Percentiles rank a stretch among this genome's conserved stretches.
These are phyloP conservation scores for Steinernema khuongi DNA, from an alignment of 1,140 invertebrate species.

Conservation along the genomic window DNA sequence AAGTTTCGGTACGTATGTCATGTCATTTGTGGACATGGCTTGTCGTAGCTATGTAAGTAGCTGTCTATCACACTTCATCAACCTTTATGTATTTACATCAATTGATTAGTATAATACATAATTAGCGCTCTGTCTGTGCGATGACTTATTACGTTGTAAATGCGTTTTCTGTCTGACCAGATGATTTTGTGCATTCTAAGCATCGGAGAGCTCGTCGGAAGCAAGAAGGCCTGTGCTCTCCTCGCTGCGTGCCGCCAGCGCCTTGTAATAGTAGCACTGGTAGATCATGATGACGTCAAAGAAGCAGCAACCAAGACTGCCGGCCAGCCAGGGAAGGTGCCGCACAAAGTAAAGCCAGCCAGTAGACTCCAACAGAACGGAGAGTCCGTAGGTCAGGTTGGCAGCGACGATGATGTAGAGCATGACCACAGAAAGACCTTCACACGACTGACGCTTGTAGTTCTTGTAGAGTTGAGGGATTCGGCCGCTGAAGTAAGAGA, in stretches of 20 bases:
- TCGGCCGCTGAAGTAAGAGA: constrained; percentile 57
- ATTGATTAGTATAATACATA: neutral
- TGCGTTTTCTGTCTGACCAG: too few relatives aligned
- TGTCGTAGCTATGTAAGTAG: too few relatives aligned
- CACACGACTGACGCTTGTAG: constrained; percentile 55
- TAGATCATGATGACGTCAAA: constrained; percentile 53
- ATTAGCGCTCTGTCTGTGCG: too few relatives aligned
- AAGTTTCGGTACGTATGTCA: too few relatives aligned
- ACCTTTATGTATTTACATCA: too few relatives aligned
- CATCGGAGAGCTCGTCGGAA: constrained; percentile 12
- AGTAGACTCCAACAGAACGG: constrained; percentile 50
- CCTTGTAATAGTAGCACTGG: constrained; percentile 54
- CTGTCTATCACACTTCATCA: too few relatives aligned
- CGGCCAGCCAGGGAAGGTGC: constrained; percentile 57
- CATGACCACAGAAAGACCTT: constrained; percentile 55
- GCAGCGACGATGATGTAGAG: constrained; percentile 58
- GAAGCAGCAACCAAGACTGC: constrained; percentile 53
- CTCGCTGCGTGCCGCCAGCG: constrained; percentile 5
- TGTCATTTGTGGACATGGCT: too few relatives aligned
- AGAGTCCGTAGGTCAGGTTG: constrained; percentile 54
- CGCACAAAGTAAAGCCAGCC: constrained; percentile 50
- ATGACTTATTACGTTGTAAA: too few relatives aligned
- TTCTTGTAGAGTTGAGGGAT: constrained; percentile 57
- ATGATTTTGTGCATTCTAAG: neutral
- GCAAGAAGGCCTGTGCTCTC: neutral